Conservation (phyloP, 2,888 invertebrate genomes). For the Tiliacea aurago region DNA sequence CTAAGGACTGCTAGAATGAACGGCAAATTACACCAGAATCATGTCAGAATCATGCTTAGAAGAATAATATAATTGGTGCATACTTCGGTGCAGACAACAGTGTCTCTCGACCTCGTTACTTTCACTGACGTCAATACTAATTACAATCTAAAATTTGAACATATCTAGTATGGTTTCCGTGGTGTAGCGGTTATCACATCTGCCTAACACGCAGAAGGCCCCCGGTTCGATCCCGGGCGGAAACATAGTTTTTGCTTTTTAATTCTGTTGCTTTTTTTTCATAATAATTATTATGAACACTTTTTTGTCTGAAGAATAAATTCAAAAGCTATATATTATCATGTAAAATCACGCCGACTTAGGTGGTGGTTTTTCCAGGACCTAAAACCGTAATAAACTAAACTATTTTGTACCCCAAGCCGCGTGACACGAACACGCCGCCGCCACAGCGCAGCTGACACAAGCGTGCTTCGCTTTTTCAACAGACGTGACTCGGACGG, state of each 20-base stretch:
- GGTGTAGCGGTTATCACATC: slow-evolving; percentile 98
- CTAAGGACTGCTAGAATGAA: not conserved
- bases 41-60: not conserved
- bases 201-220: slow-evolving; percentile 98
- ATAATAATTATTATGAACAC: no score
- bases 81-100: no score
- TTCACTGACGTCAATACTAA: not conserved
- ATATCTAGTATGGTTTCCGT: slow-evolving; percentile 94
- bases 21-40: not conserved
- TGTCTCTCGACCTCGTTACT: not conserved
- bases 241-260: slow-evolving; percentile 89
- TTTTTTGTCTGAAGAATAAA: not conserved
- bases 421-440: slow-evolving; percentile 33
- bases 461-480: slow-evolving; percentile 48
- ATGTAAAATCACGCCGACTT: not conserved
- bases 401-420: slow-evolving; percentile 39
- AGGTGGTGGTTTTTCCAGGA: no score
- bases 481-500: slow-evolving; percentile 54
- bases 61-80: no score
- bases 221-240: slow-evolving; percentile 97
- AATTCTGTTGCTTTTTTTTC: not conserved
- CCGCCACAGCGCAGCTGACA: slow-evolving; percentile 51
- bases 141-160: slow-evolving; percentile 3
- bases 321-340: not conserved
- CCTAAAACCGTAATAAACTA: slow-evolving; percentile 15